phyloP scores from a whole-genome alignment of 2,888 invertebrate genomes.

The Exocentrus adspersus region DNA sequence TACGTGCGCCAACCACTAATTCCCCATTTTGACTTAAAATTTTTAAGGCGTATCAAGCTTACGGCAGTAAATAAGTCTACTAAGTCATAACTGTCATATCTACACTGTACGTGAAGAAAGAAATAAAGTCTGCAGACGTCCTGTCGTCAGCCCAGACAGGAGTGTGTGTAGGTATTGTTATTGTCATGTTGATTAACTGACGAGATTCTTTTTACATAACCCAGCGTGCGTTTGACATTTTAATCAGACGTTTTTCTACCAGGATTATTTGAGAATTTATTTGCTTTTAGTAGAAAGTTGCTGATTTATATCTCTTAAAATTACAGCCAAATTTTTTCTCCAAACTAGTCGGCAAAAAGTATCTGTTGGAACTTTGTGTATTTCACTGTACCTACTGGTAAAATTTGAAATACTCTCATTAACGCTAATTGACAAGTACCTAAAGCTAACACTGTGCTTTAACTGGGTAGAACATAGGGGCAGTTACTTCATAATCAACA shows the following conservation, averaged over 20 bases:
- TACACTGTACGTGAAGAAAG: constrained; percentile 32
- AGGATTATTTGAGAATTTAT: too few relatives aligned
- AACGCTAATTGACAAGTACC: too few relatives aligned
- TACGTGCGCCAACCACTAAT: constrained; percentile 32
- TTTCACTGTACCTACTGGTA: too few relatives aligned
- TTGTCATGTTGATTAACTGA: not conserved
- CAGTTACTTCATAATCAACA: not conserved
- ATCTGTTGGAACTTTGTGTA: too few relatives aligned
- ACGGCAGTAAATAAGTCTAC: constrained; percentile 32
- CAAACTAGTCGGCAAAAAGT: too few relatives aligned
- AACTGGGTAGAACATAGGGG: not conserved
- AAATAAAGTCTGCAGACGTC: constrained; percentile 27
- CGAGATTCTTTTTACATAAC: not conserved
- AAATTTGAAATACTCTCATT: too few relatives aligned
- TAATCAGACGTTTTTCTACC: too few relatives aligned
- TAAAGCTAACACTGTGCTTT: too few relatives aligned
- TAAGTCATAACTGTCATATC: constrained; percentile 33
- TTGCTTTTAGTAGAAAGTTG: too few relatives aligned
- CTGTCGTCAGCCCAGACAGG: constrained; percentile 28
- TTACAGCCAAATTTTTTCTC: too few relatives aligned
- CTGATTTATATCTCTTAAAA: too few relatives aligned
- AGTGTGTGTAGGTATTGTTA: constrained; percentile 11
- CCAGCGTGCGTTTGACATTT: too few relatives aligned
- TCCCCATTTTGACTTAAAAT: constrained; percentile 21
- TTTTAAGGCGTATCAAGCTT: constrained; percentile 22